These are phyloP conservation scores for Struthio camelus DNA, from an alignment of 2,113 vertebrate species.

Conservation along the genomic window DNA sequence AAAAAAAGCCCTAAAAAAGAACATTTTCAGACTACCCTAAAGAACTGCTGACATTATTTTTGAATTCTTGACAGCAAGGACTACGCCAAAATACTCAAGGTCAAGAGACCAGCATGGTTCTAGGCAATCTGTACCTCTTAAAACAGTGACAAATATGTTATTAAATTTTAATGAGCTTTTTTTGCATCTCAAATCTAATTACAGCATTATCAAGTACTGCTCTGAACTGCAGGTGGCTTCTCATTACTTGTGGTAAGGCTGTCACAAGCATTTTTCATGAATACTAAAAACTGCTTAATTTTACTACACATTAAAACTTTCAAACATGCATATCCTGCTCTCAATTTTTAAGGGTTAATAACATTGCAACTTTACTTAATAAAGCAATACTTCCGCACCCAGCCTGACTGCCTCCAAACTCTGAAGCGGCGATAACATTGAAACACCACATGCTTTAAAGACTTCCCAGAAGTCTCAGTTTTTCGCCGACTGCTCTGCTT, in stretches of 20 bases:
- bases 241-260: conserved; percentile 75
- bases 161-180: conserved; percentile 87
- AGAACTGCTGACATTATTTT: neutral
- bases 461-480: accelerated
- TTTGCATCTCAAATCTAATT: conserved; percentile 86
- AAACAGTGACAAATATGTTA: conserved; percentile 86
- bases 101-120: conserved; percentile 81
- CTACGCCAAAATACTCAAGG: conserved; percentile 76
- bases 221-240: conserved; percentile 83
- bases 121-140: conserved; percentile 79
- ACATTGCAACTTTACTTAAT: neutral
- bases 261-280: conserved; percentile 78
- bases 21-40: neutral
- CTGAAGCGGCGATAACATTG: accelerated
- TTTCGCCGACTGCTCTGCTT: neutral
- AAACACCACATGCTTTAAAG: neutral
- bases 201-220: conserved; percentile 84
- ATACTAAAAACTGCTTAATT: conserved; percentile 76
- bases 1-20: neutral
- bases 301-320: conserved; percentile 37
- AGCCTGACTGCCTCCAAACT: neutral
- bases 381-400: conserved; percentile 42
- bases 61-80: conserved; percentile 27
- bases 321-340: neutral
- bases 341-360: neutral